These are phyloP conservation scores for Leptothorax acervorum DNA, from an alignment of 2,888 invertebrate genomes.

Conservation along the genomic window DNA sequence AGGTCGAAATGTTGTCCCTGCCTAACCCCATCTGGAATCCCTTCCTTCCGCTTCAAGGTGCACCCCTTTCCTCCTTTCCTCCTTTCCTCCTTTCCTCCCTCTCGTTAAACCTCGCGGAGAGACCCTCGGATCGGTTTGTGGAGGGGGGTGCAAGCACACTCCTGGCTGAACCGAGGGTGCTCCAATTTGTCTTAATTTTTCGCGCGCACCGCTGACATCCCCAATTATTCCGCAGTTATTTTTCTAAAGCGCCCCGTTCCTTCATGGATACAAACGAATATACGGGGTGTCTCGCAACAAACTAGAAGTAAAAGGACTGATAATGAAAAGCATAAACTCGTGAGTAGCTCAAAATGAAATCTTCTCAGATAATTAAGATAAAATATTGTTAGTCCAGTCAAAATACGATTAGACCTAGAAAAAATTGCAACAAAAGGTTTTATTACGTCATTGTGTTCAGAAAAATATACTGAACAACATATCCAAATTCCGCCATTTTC, in stretches of 20 bases:
- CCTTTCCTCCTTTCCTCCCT: slow-evolving; percentile 35
- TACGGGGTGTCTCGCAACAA: background rate
- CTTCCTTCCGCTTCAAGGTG: slow-evolving; percentile 35
- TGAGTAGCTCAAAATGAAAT: background rate
- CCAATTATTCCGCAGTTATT: slow-evolving; percentile 42
- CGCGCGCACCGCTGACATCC: slow-evolving; percentile 2
- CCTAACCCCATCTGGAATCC: slow-evolving; percentile 55
- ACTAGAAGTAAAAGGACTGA: background rate
- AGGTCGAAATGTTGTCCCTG: slow-evolving; percentile 59
- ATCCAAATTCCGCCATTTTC: too few relatives aligned
- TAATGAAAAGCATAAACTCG: background rate
- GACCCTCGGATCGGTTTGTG: slow-evolving; percentile 5
- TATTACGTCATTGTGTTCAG: too few relatives aligned
- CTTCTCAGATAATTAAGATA: background rate
- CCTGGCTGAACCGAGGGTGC: slow-evolving; percentile 16
- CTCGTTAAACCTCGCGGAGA: slow-evolving; percentile 25
- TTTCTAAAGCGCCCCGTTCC: background rate
- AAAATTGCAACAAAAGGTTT: too few relatives aligned
- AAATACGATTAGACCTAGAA: too few relatives aligned
- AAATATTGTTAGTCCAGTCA: too few relatives aligned
- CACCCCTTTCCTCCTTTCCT: background rate
- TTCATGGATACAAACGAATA: background rate
- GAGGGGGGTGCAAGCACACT: slow-evolving; percentile 14
- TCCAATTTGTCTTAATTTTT: slow-evolving; percentile 50
- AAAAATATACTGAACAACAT: too few relatives aligned